Evolutionary conservation across 2,797 vertebrate genomes (phyloP).

Genomic region (Trachops cirrhosus): DNA sequence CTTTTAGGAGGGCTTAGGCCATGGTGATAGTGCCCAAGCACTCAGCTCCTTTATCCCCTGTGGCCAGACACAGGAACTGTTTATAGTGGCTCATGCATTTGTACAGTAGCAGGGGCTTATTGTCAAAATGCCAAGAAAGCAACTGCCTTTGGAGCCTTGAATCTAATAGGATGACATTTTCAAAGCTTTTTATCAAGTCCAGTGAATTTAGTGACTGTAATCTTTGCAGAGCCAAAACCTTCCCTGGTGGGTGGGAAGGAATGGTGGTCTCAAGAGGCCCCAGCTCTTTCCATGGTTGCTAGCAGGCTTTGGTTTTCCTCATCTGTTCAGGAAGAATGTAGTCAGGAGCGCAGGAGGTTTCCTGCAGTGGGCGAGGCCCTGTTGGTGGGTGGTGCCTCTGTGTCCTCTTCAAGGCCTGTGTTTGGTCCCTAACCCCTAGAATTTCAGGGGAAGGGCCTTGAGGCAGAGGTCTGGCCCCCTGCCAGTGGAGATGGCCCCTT

Average conservation of each 20-base stretch:
- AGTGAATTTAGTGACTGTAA: background rate
- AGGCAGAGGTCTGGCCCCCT: background rate
- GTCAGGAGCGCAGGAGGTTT: background rate
- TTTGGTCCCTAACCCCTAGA: no score
- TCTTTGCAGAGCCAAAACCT: background rate
- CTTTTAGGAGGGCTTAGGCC: background rate
- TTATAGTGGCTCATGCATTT: accelerated
- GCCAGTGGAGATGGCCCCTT: no score
- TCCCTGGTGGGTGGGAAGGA: no score
- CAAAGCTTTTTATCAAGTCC: background rate
- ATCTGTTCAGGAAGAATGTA: background rate
- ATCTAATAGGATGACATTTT: background rate
- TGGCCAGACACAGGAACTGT: background rate
- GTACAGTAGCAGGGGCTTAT: accelerated
- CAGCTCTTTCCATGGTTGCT: background rate
- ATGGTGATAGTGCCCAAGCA: background rate
- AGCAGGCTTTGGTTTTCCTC: background rate
- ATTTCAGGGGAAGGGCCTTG: background rate
- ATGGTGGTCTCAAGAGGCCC: background rate
- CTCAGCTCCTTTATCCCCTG: no score
- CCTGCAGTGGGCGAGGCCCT: background rate
- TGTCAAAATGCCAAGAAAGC: background rate
- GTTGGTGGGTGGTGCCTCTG: background rate
- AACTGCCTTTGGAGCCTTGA: background rate
- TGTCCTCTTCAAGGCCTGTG: background rate